Conservation (phyloP, 2,797 vertebrate genomes). For the Gobionotothen gibberifrons region DNA sequence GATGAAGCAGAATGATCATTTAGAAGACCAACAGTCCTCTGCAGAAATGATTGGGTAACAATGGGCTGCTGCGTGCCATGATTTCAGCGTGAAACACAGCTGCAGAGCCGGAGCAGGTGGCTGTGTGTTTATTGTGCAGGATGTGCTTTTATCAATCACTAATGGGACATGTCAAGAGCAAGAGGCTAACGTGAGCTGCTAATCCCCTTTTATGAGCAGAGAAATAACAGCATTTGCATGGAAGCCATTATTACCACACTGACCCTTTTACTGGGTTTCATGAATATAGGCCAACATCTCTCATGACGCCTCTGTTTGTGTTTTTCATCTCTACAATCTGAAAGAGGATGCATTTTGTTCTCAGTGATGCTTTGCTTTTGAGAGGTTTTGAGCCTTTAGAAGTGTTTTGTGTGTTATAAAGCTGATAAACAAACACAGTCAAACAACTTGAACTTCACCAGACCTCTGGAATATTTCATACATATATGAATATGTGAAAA, state of each 20-base stretch:
- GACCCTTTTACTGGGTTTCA: neutral
- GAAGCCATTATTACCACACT: slow-evolving; percentile 4
- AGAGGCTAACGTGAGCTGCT: slow-evolving; percentile 25
- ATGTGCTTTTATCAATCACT: slow-evolving; percentile 42
- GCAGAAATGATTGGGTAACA: no score
- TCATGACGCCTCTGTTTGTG: neutral
- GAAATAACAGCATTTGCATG: slow-evolving; percentile 9
- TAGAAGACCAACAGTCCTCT: no score
- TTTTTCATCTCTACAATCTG: neutral
- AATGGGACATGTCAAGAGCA: slow-evolving; percentile 12
- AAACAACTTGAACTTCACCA: neutral
- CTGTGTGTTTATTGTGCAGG: slow-evolving; percentile 8
- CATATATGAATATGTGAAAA: slow-evolving; percentile 2
- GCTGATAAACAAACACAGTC: neutral
- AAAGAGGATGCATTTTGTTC: neutral
- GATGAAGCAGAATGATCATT: no score
- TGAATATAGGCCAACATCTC: slow-evolving; percentile 24
- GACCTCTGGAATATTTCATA: slow-evolving; percentile 6
- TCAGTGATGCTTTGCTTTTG: neutral
- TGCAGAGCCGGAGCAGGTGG: no score
- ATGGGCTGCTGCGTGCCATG: neutral
- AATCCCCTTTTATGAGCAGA: slow-evolving; percentile 37
- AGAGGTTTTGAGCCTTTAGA: neutral
- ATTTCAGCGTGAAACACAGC: slow-evolving; percentile 1
- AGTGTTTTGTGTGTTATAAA: neutral